Evolutionary conservation across 2,113 vertebrate species (phyloP).

Genomic region (Coptodon bakossiorum): DNA sequence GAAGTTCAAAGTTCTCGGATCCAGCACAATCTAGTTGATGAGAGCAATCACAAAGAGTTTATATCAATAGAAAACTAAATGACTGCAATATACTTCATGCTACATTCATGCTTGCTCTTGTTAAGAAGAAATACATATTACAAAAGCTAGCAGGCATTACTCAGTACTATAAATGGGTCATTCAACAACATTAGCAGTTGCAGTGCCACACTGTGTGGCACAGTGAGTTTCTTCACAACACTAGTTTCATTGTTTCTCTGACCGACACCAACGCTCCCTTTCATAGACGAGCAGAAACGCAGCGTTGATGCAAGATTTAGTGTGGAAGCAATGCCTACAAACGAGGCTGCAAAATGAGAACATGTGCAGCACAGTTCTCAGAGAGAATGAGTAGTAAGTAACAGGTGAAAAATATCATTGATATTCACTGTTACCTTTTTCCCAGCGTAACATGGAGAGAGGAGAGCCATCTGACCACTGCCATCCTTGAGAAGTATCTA

Average conservation of each 20-base stretch:
- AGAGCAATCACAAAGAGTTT: background rate
- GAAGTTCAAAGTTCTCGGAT: background rate
- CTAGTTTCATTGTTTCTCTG: constrained; percentile 43
- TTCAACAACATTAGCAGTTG: constrained; percentile 42
- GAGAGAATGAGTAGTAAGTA: background rate
- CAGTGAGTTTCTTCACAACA: constrained; percentile 45
- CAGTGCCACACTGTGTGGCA: constrained; percentile 23
- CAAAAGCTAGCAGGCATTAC: constrained; percentile 7
- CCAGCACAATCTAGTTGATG: background rate
- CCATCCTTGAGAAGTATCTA: constrained; percentile 86
- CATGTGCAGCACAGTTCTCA: background rate
- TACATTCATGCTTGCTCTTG: background rate
- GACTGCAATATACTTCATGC: background rate
- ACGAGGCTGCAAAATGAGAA: background rate
- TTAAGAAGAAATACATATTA: background rate
- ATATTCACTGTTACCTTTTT: constrained; percentile 67
- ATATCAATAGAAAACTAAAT: background rate
- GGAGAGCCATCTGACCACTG: constrained; percentile 93
- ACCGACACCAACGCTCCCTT: constrained; percentile 3
- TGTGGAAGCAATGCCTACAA: background rate
- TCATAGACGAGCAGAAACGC: background rate
- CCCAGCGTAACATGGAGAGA: constrained; percentile 80
- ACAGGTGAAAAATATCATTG: background rate
- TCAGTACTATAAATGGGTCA: constrained; percentile 44
- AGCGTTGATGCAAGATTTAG: background rate